Percentiles rank a stretch among this genome's conserved stretches.
phyloP scores from a whole-genome alignment of 2,113 vertebrate species.

The Rhynchomys soricoides region DNA sequence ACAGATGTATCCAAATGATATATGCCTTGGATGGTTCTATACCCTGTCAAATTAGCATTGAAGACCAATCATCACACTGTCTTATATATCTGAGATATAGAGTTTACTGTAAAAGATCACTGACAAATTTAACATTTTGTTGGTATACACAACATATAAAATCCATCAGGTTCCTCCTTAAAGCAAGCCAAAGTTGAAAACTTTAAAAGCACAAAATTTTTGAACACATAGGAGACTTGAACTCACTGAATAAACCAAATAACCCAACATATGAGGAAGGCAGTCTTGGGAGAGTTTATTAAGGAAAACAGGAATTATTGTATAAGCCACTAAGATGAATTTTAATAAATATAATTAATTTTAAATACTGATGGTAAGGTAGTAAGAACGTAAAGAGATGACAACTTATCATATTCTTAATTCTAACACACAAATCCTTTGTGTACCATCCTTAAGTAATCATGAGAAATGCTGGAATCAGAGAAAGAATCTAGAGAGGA shows the following conservation, averaged over 20 bases:
- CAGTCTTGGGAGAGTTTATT: neutral
- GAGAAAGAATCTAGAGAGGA: neutral
- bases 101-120: conserved; percentile 37
- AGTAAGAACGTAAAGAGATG: neutral
- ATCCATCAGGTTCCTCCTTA: neutral
- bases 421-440: neutral
- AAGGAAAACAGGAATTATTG: neutral
- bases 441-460: neutral
- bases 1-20: neutral
- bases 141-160: neutral
- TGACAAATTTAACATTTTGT: neutral
- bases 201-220: neutral
- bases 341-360: neutral
- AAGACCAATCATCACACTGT: neutral
- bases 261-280: neutral
- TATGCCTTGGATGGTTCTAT: neutral
- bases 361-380: neutral
- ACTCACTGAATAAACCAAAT: neutral
- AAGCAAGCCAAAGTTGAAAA: neutral
- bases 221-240: neutral
- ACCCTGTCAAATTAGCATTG: neutral
- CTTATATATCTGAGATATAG: conserved; percentile 1
- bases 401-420: neutral
- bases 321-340: neutral
- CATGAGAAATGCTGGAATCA: neutral